Percentiles rank a stretch among this genome's conserved stretches.
Conservation (phyloP, 23 tunicate species). For the Trididemnum nubilum region DNA sequence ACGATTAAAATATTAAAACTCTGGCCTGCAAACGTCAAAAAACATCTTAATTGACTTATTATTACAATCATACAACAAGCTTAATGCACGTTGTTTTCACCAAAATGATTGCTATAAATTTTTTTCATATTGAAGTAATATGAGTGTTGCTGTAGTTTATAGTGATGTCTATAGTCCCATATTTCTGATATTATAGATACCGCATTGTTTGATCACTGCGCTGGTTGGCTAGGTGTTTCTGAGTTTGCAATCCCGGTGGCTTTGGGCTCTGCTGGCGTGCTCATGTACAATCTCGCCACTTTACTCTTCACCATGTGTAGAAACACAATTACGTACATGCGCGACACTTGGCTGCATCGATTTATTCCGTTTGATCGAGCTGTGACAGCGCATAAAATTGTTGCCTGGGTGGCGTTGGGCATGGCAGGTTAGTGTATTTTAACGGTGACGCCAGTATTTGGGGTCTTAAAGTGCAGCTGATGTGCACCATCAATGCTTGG, state of each 20-base stretch:
- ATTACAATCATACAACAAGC: too few relatives aligned
- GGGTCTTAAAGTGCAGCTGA: too few relatives aligned
- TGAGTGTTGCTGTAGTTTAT: too few relatives aligned
- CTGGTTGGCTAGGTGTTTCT: conserved; percentile 52
- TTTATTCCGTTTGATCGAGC: conserved; percentile 84
- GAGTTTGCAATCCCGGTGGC: conserved; percentile 69
- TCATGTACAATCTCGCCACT: conserved; percentile 72
- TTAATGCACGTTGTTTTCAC: too few relatives aligned
- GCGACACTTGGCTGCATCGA: conserved; percentile 65
- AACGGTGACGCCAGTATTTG: too few relatives aligned
- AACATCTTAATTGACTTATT: too few relatives aligned
- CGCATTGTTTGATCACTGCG: conserved; percentile 23
- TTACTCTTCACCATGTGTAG: conserved; percentile 78
- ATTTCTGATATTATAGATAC: conserved; percentile 38
- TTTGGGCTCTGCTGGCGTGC: conserved; percentile 70
- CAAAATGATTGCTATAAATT: too few relatives aligned
- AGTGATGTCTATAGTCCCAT: too few relatives aligned
- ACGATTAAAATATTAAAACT: too few relatives aligned
- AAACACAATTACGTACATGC: conserved; percentile 66
- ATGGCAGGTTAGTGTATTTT: conserved; percentile 48
- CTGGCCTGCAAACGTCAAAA: too few relatives aligned
- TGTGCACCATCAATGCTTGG: too few relatives aligned
- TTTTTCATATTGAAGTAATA: too few relatives aligned
- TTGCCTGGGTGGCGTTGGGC: conserved; percentile 71
- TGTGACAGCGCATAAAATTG: conserved; percentile 46